Conservation (phyloP, 1,140 invertebrate genomes). For the Pogonomyrmex barbatus region DNA sequence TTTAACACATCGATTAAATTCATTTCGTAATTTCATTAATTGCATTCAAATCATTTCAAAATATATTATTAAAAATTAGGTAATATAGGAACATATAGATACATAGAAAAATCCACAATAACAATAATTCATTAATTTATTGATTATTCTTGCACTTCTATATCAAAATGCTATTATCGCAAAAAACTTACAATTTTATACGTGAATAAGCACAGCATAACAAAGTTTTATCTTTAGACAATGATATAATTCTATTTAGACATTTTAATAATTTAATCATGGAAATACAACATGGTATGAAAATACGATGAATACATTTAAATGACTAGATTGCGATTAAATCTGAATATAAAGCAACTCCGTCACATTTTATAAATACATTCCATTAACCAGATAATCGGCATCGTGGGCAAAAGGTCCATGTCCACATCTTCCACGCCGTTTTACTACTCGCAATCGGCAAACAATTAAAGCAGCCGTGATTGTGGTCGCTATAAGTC, state of each 20-base stretch:
- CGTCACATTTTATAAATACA: conserved; percentile 93
- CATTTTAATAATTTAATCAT: neutral
- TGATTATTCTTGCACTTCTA: conserved; percentile 23
- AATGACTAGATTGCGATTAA: conserved; percentile 47
- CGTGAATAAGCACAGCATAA: conserved; percentile 1
- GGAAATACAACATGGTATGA: conserved; percentile 35
- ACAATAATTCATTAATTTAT: conserved; percentile 21
- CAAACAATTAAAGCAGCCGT: conserved; percentile 93
- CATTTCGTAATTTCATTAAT: neutral
- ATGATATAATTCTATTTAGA: neutral
- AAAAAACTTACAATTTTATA: conserved; percentile 16
- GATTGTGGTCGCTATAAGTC: conserved; percentile 88
- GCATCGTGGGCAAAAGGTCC: conserved; percentile 96
- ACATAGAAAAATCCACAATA: neutral
- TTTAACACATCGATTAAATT: conserved; percentile 25
- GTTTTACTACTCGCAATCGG: conserved; percentile 90
- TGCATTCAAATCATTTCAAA: neutral
- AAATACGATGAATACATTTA: conserved; percentile 57
- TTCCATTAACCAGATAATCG: conserved; percentile 98
- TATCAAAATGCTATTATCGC: conserved; percentile 45
- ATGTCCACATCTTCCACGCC: conserved; percentile 92
- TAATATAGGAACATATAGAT: conserved; percentile 19
- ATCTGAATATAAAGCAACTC: neutral
- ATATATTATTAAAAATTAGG: neutral
- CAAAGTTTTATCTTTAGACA: neutral